Evolutionary conservation across 2,888 invertebrate species (phyloP).

Genomic region (Ormyrus nitidulus): DNA sequence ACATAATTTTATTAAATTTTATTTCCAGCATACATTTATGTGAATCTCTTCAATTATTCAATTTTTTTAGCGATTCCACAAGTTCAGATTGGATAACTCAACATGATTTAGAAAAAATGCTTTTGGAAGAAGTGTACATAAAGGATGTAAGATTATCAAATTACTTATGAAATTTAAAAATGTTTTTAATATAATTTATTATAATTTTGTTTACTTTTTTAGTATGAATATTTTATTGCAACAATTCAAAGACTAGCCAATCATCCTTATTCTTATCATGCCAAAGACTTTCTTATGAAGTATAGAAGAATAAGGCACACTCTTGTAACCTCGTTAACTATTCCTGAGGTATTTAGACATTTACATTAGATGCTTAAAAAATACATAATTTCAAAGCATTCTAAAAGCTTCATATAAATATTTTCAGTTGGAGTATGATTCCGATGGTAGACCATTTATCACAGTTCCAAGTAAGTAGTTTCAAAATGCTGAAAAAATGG

Average conservation of each 20-base stretch:
- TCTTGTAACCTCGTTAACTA: slow-evolving; percentile 79
- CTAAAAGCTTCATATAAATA: slow-evolving; percentile 54
- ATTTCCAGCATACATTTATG: too few relatives aligned
- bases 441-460: slow-evolving; percentile 83
- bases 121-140: slow-evolving; percentile 82
- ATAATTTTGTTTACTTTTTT: slow-evolving; percentile 55
- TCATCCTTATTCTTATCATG: slow-evolving; percentile 84
- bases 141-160: slow-evolving; percentile 74
- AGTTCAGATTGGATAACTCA: slow-evolving; percentile 83
- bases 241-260: slow-evolving; percentile 84
- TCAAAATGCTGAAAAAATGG: neutral
- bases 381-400: neutral
- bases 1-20: neutral
- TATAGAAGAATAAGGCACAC: slow-evolving; percentile 81
- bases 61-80: slow-evolving; percentile 76
- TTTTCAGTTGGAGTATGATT: slow-evolving; percentile 80
- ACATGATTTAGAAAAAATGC: slow-evolving; percentile 79
- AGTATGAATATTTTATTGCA: slow-evolving; percentile 84
- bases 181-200: slow-evolving; percentile 8
- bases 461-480: slow-evolving; percentile 60
- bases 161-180: neutral
- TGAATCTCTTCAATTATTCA: slow-evolving; percentile 15
- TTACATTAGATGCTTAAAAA: neutral
- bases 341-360: slow-evolving; percentile 77
- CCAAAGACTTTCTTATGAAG: slow-evolving; percentile 84